Evolutionary conservation across 2,113 vertebrate species (phyloP).

Genomic region (Boulengeromyrus knoepffleri): DNA sequence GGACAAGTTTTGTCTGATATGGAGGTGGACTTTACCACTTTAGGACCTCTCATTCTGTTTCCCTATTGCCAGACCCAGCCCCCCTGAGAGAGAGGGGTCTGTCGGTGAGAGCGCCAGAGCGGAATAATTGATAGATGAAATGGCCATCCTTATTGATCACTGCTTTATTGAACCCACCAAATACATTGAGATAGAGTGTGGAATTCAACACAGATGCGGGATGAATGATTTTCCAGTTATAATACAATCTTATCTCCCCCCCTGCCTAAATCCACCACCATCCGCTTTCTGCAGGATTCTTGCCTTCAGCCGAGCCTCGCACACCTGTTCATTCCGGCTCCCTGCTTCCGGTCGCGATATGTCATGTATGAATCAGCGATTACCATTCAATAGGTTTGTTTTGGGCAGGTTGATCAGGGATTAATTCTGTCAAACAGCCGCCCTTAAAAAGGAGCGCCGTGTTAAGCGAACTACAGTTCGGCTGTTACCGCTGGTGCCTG

Average conservation of each 20-base stretch:
- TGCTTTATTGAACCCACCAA: constrained; percentile 64
- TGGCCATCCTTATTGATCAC: constrained; percentile 72
- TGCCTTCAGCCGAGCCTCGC: not conserved
- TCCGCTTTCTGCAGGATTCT: not conserved
- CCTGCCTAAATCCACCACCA: too few relatives aligned
- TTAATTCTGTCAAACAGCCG: not conserved
- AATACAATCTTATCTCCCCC: constrained; percentile 52
- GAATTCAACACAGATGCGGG: constrained; percentile 68
- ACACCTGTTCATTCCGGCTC: not conserved
- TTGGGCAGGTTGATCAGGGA: not conserved
- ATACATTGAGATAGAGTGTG: constrained; percentile 72
- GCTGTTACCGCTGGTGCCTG: not conserved
- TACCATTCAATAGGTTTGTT: not conserved
- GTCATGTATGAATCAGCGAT: not conserved
- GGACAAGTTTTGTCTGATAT: not conserved
- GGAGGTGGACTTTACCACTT: not conserved
- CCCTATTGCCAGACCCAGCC: constrained; percentile 30
- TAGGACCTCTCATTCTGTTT: not conserved
- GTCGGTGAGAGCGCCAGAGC: constrained; percentile 65
- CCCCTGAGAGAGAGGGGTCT: constrained; percentile 36
- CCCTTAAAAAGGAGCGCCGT: not conserved
- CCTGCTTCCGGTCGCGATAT: not conserved
- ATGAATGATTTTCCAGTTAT: constrained; percentile 63
- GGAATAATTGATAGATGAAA: constrained; percentile 75
- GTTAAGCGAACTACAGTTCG: not conserved